These are phyloP conservation scores for Apodemia hepburni DNA, from an alignment of 2,888 invertebrate genomes.

Conservation along the genomic window DNA sequence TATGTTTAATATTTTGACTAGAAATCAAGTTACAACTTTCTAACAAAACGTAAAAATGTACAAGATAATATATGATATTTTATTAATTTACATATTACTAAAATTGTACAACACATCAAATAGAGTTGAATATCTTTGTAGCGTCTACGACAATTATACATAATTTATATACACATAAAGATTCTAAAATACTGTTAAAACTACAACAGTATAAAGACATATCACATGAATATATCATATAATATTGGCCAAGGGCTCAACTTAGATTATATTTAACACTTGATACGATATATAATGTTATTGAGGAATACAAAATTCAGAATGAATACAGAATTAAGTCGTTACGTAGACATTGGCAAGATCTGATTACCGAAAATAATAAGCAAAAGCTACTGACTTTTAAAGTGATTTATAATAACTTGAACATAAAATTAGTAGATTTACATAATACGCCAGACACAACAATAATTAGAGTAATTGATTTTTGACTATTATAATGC, in stretches of 20 bases:
- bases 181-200: conserved; percentile 2
- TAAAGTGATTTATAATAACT: too few species aligned
- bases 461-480: too few species aligned
- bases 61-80: conserved; percentile 59
- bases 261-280: too few species aligned
- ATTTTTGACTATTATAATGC: too few species aligned
- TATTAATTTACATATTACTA: conserved; percentile 70
- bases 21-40: conserved; percentile 77
- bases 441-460: too few species aligned
- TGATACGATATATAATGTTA: too few species aligned
- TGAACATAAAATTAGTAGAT: too few species aligned
- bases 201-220: not conserved
- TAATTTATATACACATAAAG: conserved; percentile 20
- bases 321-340: too few species aligned
- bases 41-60: conserved; percentile 75
- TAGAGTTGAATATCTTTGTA: conserved; percentile 48
- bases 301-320: too few species aligned
- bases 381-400: not conserved
- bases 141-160: conserved; percentile 10
- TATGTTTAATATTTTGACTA: conserved; percentile 80
- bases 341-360: not conserved
- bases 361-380: not conserved
- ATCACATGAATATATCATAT: too few species aligned
- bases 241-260: too few species aligned
- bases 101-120: conserved; percentile 76